Percentiles rank a stretch among this genome's conserved stretches.
These are phyloP conservation scores for Montipora capricornis DNA, from an alignment of 64 coral and sea anemone genomes.

Conservation along the genomic window DNA sequence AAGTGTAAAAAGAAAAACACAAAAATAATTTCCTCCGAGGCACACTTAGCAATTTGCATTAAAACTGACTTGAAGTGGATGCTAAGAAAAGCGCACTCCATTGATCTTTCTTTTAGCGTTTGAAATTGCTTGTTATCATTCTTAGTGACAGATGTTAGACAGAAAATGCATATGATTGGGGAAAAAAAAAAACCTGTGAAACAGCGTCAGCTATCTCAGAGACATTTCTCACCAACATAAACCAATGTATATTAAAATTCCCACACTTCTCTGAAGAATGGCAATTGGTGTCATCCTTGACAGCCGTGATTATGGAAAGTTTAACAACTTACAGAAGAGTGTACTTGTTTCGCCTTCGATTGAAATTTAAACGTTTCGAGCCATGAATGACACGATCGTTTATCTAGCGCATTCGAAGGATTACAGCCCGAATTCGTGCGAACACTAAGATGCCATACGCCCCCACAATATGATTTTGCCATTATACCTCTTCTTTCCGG, in stretches of 20 bases:
- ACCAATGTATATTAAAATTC: neutral
- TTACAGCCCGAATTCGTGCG: constrained; percentile 63
- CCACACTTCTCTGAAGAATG: neutral
- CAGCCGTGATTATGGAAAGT: constrained; percentile 18
- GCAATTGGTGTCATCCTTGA: constrained; percentile 13
- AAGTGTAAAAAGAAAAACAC: constrained; percentile 38
- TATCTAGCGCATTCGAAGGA: constrained; percentile 76
- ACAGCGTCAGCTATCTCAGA: neutral
- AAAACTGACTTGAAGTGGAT: constrained; percentile 36
- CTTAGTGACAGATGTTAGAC: constrained; percentile 45
- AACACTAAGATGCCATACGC: constrained; percentile 40
- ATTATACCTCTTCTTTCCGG: constrained; percentile 38
- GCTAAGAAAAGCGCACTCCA: constrained; percentile 7
- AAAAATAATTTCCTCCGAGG: constrained; percentile 23
- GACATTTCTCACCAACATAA: neutral
- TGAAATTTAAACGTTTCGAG: constrained; percentile 46
- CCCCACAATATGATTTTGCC: constrained; percentile 35
- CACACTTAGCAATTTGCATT: constrained; percentile 20
- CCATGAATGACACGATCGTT: constrained; percentile 59
- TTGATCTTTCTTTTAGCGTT: constrained; percentile 4
- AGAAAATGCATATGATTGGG: constrained; percentile 21
- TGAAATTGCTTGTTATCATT: constrained; percentile 34
- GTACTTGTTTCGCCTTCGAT: neutral
- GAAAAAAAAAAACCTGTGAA: neutral
- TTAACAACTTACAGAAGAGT: constrained; percentile 40